Percentiles rank a stretch among this genome's conserved stretches.
These are phyloP conservation scores for Gymnobelideus leadbeateri DNA, from an alignment of 2,113 vertebrate species.

Conservation along the genomic window DNA sequence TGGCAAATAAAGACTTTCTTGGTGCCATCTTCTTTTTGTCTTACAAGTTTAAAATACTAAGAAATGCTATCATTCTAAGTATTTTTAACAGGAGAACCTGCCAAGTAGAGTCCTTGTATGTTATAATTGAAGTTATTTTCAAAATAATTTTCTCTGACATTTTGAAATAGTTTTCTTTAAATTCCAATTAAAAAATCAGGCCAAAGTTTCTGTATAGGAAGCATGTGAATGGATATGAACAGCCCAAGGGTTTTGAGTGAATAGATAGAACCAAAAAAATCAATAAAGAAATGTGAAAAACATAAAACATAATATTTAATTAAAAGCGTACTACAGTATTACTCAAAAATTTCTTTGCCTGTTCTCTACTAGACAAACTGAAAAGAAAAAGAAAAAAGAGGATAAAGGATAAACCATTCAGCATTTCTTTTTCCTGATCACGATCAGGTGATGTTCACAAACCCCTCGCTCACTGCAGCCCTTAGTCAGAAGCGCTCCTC, in stretches of 20 bases:
- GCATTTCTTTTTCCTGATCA: background rate
- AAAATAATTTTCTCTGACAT: constrained; percentile 17
- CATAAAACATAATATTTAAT: constrained; percentile 7
- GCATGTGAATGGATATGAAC: background rate
- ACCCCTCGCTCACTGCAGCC: background rate
- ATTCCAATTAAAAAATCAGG: constrained; percentile 19
- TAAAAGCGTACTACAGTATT: background rate
- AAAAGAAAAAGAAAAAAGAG: background rate
- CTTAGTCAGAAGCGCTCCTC: background rate
- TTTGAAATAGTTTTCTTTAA: constrained; percentile 29
- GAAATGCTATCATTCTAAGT: constrained; percentile 19
- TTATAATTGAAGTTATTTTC: constrained; percentile 25
- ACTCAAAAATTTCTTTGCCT: background rate
- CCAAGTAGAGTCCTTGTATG: background rate
- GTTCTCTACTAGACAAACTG: background rate
- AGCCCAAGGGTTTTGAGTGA: background rate
- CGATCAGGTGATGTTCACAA: background rate
- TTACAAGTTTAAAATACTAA: background rate
- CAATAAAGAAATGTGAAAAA: constrained; percentile 51
- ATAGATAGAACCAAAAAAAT: background rate
- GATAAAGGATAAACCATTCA: background rate
- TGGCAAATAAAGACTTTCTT: constrained; percentile 71
- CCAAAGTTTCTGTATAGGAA: background rate
- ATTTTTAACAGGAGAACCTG: background rate
- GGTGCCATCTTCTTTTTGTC: background rate